These are phyloP conservation scores for Frankliniella intonsa DNA, from an alignment of 2,888 invertebrate genomes.

Conservation along the genomic window DNA sequence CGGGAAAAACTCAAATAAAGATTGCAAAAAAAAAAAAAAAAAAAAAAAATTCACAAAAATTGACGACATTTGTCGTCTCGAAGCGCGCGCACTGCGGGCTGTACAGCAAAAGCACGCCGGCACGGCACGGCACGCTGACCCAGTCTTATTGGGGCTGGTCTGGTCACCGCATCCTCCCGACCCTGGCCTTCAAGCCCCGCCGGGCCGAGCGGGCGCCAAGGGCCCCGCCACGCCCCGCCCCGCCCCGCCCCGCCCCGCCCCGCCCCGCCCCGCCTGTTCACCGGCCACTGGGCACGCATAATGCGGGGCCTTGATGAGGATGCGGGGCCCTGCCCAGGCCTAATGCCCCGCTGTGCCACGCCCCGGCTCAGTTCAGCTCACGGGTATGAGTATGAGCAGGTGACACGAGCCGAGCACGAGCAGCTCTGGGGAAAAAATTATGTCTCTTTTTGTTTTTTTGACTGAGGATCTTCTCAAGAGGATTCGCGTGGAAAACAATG, in stretches of 20 bases:
- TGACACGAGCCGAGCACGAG: background rate
- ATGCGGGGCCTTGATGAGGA: background rate
- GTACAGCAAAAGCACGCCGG: no score
- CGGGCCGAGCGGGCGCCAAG: background rate
- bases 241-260: background rate
- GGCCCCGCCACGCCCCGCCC: no score
- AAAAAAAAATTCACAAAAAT: background rate
- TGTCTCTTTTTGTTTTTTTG: no score
- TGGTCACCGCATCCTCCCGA: background rate
- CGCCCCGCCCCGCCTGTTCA: background rate
- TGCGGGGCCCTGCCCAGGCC: background rate
- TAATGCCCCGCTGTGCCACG: background rate
- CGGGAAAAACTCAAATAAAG: no score
- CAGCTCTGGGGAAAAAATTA: no score
- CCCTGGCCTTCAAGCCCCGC: background rate
- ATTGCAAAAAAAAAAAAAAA: background rate
- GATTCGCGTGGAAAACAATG: no score
- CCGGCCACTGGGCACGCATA: conserved; percentile 21
- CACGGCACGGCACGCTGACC: no score
- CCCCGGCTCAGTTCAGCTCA: no score
- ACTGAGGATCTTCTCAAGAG: no score
- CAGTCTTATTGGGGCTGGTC: background rate
- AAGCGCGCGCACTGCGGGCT: no score
- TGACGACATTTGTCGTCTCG: no score
- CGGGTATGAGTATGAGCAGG: no score